Evolutionary conservation across 1,140 invertebrate species (phyloP), one percentile per base, ranked within the genome.

Genomic region (Macrobrachium rosenbergii): DNA sequence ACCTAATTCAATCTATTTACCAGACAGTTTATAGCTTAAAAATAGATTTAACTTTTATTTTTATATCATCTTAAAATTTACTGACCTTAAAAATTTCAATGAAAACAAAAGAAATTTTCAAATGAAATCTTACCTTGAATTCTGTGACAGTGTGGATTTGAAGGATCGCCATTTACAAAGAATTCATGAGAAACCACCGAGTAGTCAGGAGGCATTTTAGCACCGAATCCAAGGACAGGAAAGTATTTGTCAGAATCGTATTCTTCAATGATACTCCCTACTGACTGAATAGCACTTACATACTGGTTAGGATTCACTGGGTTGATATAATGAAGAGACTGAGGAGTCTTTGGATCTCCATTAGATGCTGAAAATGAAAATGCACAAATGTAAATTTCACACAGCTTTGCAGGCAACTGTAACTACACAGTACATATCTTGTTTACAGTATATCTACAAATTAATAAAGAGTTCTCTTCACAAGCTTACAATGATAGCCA

Each of bases 261-360:
- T 90, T 95, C 94, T 91, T 95, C 93, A 76, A 95, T 94, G 83
- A 95, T 95, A 64, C 94, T 92, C 0, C 94, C 94, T 5, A 95
- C 94, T 81, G 94, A 91, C 75, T 91, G 90, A 10, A 95, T 92
- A 23, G 94, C 94, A 79, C 92, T 92, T 89, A 93, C 93, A 90
- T 95, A 95, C 84, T 94, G 93, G 92, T 95, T 69, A 91, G 92
- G 86, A n/a, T 67, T 45, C 23, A 58, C 60, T 23, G 90, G 83
- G 89, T 92, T 92, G 52, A 93, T 92, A 90, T 93, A 94, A 91
- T 95, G 95, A 12, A 95, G 92, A 2, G 94, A 95, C 8, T 92
- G 90, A 0, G 93, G 92, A 19, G 92, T 91, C 67, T 92, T 91
- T 12, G 94, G 94, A 89, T 94, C 92, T 19, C 94, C 94, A 92